phyloP scores from a whole-genome alignment of 2,888 invertebrate species.

The Pseudococcus jackbeardsleyi region DNA sequence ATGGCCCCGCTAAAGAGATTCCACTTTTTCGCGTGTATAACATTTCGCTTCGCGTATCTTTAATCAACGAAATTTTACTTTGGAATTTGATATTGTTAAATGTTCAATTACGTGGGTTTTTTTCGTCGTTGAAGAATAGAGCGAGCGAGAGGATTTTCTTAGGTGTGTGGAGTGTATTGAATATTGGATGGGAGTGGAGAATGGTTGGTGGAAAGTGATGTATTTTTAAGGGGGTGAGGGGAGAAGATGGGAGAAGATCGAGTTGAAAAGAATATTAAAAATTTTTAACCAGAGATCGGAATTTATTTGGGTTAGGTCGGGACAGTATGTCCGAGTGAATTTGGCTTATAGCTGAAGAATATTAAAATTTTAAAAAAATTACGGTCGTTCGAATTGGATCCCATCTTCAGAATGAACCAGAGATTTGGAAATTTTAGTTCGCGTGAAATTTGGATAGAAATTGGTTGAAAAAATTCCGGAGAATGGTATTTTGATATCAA shows the following conservation, averaged over 20 bases:
- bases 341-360: too few species aligned
- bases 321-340: too few species aligned
- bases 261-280: neutral
- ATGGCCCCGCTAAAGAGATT: neutral
- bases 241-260: neutral
- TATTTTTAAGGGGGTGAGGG: neutral
- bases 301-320: neutral
- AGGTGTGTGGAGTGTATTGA: neutral
- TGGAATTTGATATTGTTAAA: constrained; percentile 21
- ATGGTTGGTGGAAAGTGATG: neutral
- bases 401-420: too few species aligned
- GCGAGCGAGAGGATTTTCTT: neutral
- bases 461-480: too few species aligned
- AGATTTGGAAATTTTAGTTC: too few species aligned
- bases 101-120: neutral
- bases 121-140: neutral
- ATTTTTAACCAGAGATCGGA: neutral
- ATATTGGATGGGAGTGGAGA: neutral
- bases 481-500: too few species aligned
- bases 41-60: constrained; percentile 2
- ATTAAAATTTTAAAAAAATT: too few species aligned
- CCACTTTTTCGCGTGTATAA: constrained; percentile 4
- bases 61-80: constrained; percentile 36
- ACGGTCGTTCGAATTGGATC: too few species aligned
- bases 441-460: too few species aligned